Base-by-base conservation (phyloP, 1,140 invertebrate species). In the Hestina assimilis region DNA sequence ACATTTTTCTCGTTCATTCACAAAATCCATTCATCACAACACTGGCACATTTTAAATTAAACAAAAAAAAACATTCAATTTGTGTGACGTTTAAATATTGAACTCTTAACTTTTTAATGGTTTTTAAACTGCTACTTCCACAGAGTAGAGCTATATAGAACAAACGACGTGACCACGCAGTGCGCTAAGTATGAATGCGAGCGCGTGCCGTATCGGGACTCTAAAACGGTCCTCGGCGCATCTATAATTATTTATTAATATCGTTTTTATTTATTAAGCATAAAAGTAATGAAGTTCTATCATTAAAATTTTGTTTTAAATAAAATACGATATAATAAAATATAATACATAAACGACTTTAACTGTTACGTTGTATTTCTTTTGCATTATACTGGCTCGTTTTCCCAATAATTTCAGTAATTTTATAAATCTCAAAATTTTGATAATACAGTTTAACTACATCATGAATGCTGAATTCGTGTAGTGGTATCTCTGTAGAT, bases 191-290 rank as follows among this genome's bases (percentile, higher is more conserved):
- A 43, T 66, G 68, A 61, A 67, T 70, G 69, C 53, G 19, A 58
- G 60, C 71, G 64, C 65, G 74, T 70, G 72, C 61, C 51, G 53
- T 66, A 66, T 61, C 33, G 50, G 60, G 29, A 43, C 46, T 45
- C 46, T 70, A 75, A 65, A 62, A 72, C 67, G 62, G 28, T 48
- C 65, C 50, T 56, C 24, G 15, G 19, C 48, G 50, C 38, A 57
- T 67, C 53, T 54, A 63, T 60, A 55, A 35, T 23, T 26, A n/a
- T n/a, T n/a, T n/a, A 38, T 54, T 41, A 54, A 50, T 51, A 58
- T 64, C 26, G 9, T 23, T 15, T 47, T 3, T 19, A 7, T 35
- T 35, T 35, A 35, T 15, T 15, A 15, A 35, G 24, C 8, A n/a
- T 28, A 9, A 28, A 28, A n/a, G 6, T 7, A 28, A 28, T n/a